phyloP scores from a whole-genome alignment of 2,113 vertebrate species.

The Aphelocoma coerulescens region DNA sequence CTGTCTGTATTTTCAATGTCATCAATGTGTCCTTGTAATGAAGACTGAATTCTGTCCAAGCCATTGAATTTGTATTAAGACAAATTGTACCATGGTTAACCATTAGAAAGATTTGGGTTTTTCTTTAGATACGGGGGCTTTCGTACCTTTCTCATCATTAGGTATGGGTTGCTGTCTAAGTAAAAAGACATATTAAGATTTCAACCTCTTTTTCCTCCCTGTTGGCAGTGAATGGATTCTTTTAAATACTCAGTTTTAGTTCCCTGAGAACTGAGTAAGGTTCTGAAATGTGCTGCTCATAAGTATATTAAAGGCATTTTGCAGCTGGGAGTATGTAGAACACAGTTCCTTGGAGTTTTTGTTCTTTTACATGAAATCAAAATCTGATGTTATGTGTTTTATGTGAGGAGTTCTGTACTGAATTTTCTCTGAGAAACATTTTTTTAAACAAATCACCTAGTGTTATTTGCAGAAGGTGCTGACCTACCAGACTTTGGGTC shows the following conservation, averaged over 20 bases:
- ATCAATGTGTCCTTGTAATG: neutral
- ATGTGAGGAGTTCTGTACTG: neutral
- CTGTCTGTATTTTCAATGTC: neutral
- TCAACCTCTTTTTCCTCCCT: neutral
- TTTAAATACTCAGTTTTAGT: neutral
- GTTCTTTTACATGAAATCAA: neutral
- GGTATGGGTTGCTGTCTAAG: neutral
- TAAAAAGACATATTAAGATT: neutral
- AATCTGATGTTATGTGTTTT: neutral
- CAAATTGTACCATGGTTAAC: neutral
- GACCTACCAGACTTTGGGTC: neutral
- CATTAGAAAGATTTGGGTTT: neutral
- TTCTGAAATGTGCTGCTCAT: neutral
- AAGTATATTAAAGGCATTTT: neutral
- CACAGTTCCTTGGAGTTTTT: neutral
- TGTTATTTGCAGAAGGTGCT: neutral
- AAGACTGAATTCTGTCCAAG: neutral
- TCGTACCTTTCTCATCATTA: neutral
- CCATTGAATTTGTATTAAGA: neutral
- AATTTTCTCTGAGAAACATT: neutral
- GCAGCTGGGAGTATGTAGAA: neutral
- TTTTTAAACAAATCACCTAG: neutral
- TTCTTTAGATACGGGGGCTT: neutral
- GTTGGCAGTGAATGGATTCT: neutral
- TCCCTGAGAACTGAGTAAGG: neutral